These are phyloP conservation scores for Eurytoma adleriae DNA, from an alignment of 2,888 invertebrate genomes.

Conservation along the genomic window DNA sequence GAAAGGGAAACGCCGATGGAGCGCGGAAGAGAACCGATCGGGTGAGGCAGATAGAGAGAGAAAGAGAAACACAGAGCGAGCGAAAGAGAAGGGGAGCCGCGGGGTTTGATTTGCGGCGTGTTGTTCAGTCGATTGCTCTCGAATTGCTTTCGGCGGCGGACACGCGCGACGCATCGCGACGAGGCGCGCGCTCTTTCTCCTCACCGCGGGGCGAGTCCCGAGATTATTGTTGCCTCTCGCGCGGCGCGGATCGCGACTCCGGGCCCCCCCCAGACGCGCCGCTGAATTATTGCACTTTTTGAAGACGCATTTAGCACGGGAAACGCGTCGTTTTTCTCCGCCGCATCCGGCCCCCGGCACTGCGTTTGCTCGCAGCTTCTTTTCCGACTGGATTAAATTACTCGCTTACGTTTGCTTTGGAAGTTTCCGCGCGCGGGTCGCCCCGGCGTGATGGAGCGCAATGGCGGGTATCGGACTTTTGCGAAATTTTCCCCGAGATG, in stretches of 20 bases:
- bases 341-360: background rate
- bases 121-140: slow-evolving; percentile 75
- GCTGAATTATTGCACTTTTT: slow-evolving; percentile 40
- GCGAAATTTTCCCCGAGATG: too few species aligned
- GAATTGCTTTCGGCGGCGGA: slow-evolving; percentile 70
- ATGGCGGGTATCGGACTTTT: too few species aligned
- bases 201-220: background rate
- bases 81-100: slow-evolving; percentile 46
- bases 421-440: too few species aligned
- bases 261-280: too few species aligned
- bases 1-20: slow-evolving; percentile 56
- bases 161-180: slow-evolving; percentile 47
- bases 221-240: background rate
- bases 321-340: slow-evolving; percentile 7
- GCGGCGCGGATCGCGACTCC: too few species aligned
- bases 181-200: background rate
- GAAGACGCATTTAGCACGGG: slow-evolving; percentile 31
- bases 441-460: too few species aligned
- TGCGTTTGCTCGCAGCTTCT: slow-evolving; percentile 2
- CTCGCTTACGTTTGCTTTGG: too few species aligned
- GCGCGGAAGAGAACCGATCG: slow-evolving; percentile 47
- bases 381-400: background rate
- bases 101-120: slow-evolving; percentile 74
- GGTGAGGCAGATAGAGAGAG: slow-evolving; percentile 1
- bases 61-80: background rate